A percentile compares a stretch with the other conserved stretches of the same genome.
phyloP scores from a whole-genome alignment of 1,140 invertebrate genomes.

The Apis dorsata region DNA sequence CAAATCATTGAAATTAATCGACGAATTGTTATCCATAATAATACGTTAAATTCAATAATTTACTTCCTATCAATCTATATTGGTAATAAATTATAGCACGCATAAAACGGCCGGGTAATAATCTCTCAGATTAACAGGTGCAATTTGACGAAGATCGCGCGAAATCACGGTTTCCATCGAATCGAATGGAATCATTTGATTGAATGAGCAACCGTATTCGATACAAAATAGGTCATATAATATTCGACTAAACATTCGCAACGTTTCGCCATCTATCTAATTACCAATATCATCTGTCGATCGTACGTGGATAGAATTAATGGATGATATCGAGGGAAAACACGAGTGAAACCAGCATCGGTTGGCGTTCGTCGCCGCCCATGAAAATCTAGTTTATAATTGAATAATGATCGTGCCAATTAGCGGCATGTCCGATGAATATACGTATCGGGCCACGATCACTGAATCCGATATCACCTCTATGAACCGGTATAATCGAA shows the following conservation, averaged over 20 bases:
- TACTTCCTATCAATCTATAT: no score
- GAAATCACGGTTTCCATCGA: neutral
- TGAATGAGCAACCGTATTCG: neutral
- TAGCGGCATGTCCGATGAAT: neutral
- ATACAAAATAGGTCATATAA: constrained; percentile 6
- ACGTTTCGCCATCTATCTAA: constrained; percentile 23
- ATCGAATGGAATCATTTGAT: neutral
- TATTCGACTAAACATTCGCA: constrained; percentile 18
- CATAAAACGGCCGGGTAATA: no score
- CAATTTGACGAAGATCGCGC: neutral
- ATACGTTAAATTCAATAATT: no score
- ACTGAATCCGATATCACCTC: neutral
- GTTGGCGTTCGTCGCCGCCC: neutral
- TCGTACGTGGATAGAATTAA: constrained; percentile 11
- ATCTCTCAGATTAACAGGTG: neutral
- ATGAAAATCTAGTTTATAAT: constrained; percentile 3
- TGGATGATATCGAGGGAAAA: constrained; percentile 7
- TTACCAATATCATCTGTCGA: constrained; percentile 6
- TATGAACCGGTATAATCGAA: neutral
- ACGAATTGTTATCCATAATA: no score
- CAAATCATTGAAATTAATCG: no score
- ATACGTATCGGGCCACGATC: neutral
- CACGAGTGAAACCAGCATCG: neutral
- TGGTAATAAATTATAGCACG: no score
- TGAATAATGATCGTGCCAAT: constrained; percentile 10